A percentile compares a stretch with the other conserved stretches of the same genome.
Evolutionary conservation across 1,140 invertebrate species (phyloP).

Genomic region (Steinernema feltiae): DNA sequence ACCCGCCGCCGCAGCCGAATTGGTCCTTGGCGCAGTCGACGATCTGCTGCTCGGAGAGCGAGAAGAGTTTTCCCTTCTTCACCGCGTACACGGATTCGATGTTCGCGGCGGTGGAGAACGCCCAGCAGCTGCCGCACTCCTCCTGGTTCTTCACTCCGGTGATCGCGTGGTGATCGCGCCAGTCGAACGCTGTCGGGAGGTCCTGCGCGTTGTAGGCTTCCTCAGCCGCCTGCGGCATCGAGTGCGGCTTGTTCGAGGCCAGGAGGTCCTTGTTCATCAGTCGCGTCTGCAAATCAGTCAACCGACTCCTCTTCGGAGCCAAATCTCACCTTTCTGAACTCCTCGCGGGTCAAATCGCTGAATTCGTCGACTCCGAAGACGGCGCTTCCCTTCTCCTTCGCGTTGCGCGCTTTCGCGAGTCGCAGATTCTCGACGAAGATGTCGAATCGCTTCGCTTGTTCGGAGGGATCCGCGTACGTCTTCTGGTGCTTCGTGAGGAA

Average conservation of each 20-base stretch:
- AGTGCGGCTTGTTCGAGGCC: background rate
- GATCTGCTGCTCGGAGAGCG: background rate
- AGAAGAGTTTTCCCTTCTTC: background rate
- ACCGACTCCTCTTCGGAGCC: too few relatives aligned
- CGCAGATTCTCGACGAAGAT: background rate
- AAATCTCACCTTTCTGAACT: background rate
- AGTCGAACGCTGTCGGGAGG: background rate
- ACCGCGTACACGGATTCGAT: background rate
- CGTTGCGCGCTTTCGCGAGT: background rate
- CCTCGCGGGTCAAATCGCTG: background rate
- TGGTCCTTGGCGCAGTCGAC: background rate
- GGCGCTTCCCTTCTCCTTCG: background rate
- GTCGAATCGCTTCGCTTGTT: background rate
- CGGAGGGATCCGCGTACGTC: background rate
- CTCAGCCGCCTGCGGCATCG: background rate
- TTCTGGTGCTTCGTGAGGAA: background rate
- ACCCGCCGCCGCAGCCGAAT: background rate
- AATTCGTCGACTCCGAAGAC: background rate
- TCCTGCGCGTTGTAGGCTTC: background rate
- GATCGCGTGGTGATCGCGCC: background rate
- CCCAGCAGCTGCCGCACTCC: background rate
- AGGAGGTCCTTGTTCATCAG: background rate
- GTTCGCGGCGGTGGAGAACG: slow-evolving; percentile 4
- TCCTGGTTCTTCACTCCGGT: background rate
- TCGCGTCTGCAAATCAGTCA: too few relatives aligned